Evolutionary conservation across 2,888 invertebrate genomes (phyloP), one percentile per base, ranked within the genome.

Genomic region (Calameuta pallipes): DNA sequence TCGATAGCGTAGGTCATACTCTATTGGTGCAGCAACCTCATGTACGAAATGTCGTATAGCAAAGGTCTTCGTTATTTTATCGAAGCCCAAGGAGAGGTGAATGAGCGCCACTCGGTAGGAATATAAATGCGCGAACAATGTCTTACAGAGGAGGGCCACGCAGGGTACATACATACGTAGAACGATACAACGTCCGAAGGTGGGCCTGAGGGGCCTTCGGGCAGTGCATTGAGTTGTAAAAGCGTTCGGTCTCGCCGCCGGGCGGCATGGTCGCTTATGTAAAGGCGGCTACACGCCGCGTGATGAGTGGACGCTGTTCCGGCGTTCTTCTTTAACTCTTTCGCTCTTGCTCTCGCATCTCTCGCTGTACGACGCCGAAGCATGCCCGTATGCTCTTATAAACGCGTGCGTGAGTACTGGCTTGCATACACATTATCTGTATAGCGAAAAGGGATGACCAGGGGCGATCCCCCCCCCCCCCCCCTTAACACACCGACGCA

Each of bases 271-370:
- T 88, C 89, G 89, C 89, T 90, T 91, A 90, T 91, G 91, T 90
- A 90, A 91, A 91, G 88, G 89, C 90, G 90, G 86, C 90, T 90
- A 90, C 91, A 90, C 88, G 91, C 91, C 91, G 90, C 88, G 91
- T 91, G 91, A 91, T 91, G 91, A 91, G 90, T 90, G 90, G 91
- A 91, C 81, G 90, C 89, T 91, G 91, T 91, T 90, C 87, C 87
- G 84, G 83, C 89, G 88, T 90, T 89, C 89, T 89, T 90, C 89
- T 90, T 90, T 86, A 89, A 88, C 89, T 90, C 89, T 87, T 87
- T 88, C 85, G 84, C 77, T 86, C 86, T 56, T 56, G 85, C 87
- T 86, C 87, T 87, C 87, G 87, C 89, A 85, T 88, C 89, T 87
- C 84, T 82, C 71, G 33, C 34, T 15, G 71, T 34, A 31, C 71